Base-by-base conservation (phyloP, 2,888 invertebrate species). In the Tetramorium bicarinatum region DNA sequence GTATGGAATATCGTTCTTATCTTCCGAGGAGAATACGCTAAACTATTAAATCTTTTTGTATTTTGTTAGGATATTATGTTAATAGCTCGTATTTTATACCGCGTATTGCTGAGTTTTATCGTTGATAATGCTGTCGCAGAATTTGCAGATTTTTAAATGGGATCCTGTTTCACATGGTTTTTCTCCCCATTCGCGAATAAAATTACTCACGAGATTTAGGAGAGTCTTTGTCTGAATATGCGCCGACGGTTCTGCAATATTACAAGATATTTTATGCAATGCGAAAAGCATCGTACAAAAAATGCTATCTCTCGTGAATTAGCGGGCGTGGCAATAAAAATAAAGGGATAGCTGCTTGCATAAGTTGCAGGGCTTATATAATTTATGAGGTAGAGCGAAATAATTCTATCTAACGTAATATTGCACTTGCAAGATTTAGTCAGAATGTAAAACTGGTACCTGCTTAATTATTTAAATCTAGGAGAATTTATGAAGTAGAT, bases 191-290 rank as follows among this genome's bases (percentile, higher is more conserved):
- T 85, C 82, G 29, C 67, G 82, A 76, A 88, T 83, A 72, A 85
- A 87, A 72, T 88, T 87, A 74, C 80, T 87, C 66, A 82, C 85
- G 38, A 89, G 74, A 74, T 72, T 49, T 25, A 89, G 52, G 34
- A 75, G 52, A 71, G 82, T 34, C 21, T 77, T 85, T 49, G 41
- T 67, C 49, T 85, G 82, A 11, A 25, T n/a, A 61, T 56, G 44
- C 41, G 61, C 15, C 41, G 80, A 61, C n/a, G 69, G 61, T 49
- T 64, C 89, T 88, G 66, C 13, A 81, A 82, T 34, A 76, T 69
- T 56, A 47, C 18, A 47, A 52, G 59, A 71, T 44, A 61, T 83
- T 61, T 72, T 69, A 56, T 69, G 72, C 72, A 87, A 67, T 38
- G 64, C 74, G 61, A 62, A 29, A 56, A 59, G 49, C 54, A 64